Percentiles rank a stretch among this genome's conserved stretches.
These are phyloP conservation scores for Gambelia wislizenii DNA, from an alignment of 2,797 vertebrate genomes.

Conservation along the genomic window DNA sequence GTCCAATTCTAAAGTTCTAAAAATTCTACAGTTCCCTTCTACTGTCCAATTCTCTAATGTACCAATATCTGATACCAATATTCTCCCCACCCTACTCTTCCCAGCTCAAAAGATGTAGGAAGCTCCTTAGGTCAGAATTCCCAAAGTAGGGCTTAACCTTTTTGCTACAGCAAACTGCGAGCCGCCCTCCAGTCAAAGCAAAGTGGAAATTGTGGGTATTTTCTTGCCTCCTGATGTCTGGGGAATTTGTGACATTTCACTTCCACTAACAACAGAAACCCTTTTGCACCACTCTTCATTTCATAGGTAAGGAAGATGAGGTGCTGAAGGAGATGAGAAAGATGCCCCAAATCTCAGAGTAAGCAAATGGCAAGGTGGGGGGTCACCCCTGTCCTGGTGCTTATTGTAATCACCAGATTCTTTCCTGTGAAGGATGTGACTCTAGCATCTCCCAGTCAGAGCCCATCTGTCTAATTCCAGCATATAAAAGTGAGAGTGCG, in stretches of 20 bases:
- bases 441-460: neutral
- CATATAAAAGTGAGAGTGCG: neutral
- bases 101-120: neutral
- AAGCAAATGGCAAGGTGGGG: neutral
- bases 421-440: neutral
- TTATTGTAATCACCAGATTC: fast-evolving
- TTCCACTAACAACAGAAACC: neutral
- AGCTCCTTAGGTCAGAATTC: neutral
- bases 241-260: neutral
- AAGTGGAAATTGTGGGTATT: fast-evolving
- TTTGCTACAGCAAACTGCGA: neutral
- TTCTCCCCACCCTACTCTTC: neutral
- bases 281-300: neutral
- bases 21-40: no score
- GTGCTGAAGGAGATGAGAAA: neutral
- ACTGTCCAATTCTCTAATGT: neutral
- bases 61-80: neutral
- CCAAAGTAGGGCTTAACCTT: neutral
- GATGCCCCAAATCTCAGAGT: neutral
- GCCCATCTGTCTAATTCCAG: neutral
- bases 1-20: no score
- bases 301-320: neutral
- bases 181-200: fast-evolving
- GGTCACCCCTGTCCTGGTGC: no score
- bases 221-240: neutral